Conservation (phyloP, 2,113 vertebrate genomes). For the Pomatostomus ruficeps region DNA sequence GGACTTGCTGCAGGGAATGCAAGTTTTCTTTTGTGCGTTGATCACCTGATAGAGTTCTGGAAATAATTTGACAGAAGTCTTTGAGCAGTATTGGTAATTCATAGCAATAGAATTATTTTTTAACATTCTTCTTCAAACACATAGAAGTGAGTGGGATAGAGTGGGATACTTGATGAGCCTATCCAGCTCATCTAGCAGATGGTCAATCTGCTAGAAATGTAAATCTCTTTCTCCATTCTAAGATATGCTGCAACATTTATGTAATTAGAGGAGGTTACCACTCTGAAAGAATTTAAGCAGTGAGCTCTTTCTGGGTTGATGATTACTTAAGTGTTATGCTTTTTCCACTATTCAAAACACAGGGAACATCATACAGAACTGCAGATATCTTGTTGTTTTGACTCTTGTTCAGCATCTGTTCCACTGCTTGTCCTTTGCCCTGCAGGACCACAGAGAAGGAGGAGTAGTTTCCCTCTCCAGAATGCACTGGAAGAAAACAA, state of each 20-base stretch:
- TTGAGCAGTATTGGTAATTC: not conserved
- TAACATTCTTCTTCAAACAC: not conserved
- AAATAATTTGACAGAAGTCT: not conserved
- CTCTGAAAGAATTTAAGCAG: not conserved
- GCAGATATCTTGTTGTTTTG: not conserved
- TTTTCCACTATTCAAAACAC: not conserved
- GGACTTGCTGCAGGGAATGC: not conserved
- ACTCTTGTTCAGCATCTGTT: not conserved
- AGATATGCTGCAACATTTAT: not conserved
- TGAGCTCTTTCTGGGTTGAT: not conserved
- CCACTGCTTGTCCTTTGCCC: not conserved
- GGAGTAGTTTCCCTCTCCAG: not conserved
- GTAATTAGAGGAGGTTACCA: not conserved
- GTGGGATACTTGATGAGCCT: not conserved
- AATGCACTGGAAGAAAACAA: not conserved
- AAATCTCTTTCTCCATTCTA: not conserved
- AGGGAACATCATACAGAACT: not conserved
- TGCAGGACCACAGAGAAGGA: not conserved
- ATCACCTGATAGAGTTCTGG: not conserved
- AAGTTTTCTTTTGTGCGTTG: not conserved
- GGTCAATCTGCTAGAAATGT: not conserved
- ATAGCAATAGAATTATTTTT: not conserved
- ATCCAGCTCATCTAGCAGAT: not conserved
- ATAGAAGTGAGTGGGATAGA: not conserved
- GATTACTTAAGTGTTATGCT: not conserved